Base-by-base conservation (phyloP, 2,797 vertebrate species). In the Tangara arthus region DNA sequence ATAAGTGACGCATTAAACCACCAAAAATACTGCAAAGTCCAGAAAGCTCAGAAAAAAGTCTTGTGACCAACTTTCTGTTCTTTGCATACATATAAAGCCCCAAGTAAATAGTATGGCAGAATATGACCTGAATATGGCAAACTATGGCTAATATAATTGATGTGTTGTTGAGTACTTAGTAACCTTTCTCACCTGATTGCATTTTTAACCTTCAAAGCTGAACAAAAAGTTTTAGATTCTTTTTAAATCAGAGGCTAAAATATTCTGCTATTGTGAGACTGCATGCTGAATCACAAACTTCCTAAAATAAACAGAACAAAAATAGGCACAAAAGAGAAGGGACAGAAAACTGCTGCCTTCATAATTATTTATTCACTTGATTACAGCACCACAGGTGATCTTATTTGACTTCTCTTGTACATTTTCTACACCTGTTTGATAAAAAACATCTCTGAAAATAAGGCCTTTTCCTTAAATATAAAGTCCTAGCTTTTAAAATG, bases 271-370 rank as follows among this genome's bases (percentile, higher is more conserved):
- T 3, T 57, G 55, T 2, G 1, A 85, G 42, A 76, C 30, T 50
- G 39, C 27, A 50, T 4, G 24, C 53, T 94, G 69, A 92, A 88
- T 95, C 76, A 91, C 42, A 73, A 81, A 83, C 49, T 64, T 86
- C 61, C 80, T 56, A 83, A 94, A 96, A 92, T 90, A 83, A 70
- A 77, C 10, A 82, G n/a, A 71, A 59, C 37, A 66, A 84, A 81
- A 84, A 70, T 70, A 93, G 80, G 42, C 69, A 83, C 47, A 73
- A 80, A 94, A 72, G 22, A 41, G 41, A 83, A 90, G 30, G 17
- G 15, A 27, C 57, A 85, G 27, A 94, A 91, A 93, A 49, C 37
- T 80, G n/a, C 42, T 80, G 42, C 52, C 30, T 73, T 73, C 35
- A 55, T 55, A 66, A 77, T 65, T 7, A 59, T 63, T 93, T 86